Evolutionary conservation across 2,888 invertebrate species (phyloP), one percentile per base, ranked within the genome.

Genomic region (Drosophila anomalata): DNA sequence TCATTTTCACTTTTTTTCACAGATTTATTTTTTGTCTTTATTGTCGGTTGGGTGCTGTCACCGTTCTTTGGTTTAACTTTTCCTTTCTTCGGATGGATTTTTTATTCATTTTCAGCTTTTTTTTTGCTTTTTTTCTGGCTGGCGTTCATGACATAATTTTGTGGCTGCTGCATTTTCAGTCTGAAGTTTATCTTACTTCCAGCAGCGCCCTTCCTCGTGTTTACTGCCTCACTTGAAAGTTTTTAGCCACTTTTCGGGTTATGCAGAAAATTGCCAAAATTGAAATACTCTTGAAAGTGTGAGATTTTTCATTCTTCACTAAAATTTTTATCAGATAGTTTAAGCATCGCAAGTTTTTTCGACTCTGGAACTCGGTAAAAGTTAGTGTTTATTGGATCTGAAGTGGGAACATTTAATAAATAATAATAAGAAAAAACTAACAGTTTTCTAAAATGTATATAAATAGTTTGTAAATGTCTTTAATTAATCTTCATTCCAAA

Each of bases 1-100:
- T 72, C 78, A 81, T 79, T 79, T 79, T 79, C 79, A 84, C 79
- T 82, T 81, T 75, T 78, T 74, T 79, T 76, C 85, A 81, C 79
- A 79, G 79, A 85, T 77, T 79, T 75, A 63, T 58, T 46, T 63
- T 66, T 61, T 33, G 9, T 42, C 44, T 54, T 55, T 58, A 41
- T 61, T 73, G 75, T 76, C 71, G 66, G 60, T 68, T 72, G 77
- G 71, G 69, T 62, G 54, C 69, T 71, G 58, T 58, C 65, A 63
- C 65, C 53, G 53, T 73, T 73, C 59, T 60, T 22, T 46, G 20
- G 48, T n/a, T 65, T 46, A 42, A 48, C 50, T 67, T 72, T 51
- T 58, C 26, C 41, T 72, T 72, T 73, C 66, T 48, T 58, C 20
- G 53, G 53, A 41, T 20, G 57, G 17, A 6, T 6, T 50, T 48